Percentiles rank a stretch among this genome's conserved stretches.
These are phyloP conservation scores for Catostylus mosaicus DNA, from an alignment of 30 jellyfish, hydroid and myxozoan genomes.

Conservation along the genomic window DNA sequence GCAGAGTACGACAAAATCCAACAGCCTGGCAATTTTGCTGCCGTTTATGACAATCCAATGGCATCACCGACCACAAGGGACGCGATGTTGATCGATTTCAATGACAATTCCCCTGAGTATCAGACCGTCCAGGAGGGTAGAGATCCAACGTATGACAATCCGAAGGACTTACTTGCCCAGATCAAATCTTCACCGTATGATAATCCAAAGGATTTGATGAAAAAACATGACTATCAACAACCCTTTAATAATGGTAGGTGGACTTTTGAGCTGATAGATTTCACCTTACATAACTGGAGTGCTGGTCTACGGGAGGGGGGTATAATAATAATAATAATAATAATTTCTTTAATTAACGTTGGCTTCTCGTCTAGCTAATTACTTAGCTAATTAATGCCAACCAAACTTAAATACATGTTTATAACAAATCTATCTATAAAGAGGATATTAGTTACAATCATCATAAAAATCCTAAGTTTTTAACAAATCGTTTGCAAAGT, in stretches of 20 bases:
- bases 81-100: slow-evolving; percentile 31
- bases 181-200: slow-evolving; percentile 3
- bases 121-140: slow-evolving; percentile 1
- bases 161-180: slow-evolving; percentile 10
- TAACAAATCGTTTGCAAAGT: too few relatives aligned
- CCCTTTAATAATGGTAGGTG: neutral
- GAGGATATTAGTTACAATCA: too few relatives aligned
- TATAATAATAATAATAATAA: too few relatives aligned
- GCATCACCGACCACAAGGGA: slow-evolving; percentile 76
- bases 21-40: slow-evolving; percentile 38
- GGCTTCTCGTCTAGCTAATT: too few relatives aligned
- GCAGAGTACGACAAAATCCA: slow-evolving; percentile 47
- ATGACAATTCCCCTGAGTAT: slow-evolving; percentile 41
- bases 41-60: slow-evolving; percentile 94
- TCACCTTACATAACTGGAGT: too few relatives aligned
- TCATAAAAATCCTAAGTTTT: too few relatives aligned
- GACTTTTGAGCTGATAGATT: too few relatives aligned
- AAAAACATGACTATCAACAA: neutral
- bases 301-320: too few relatives aligned
- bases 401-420: too few relatives aligned
- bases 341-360: too few relatives aligned
- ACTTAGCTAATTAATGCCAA: too few relatives aligned
- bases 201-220: slow-evolving; percentile 27
- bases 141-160: slow-evolving; percentile 46
- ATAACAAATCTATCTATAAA: too few relatives aligned